Evolutionary conservation across 2,888 invertebrate species (phyloP).

Genomic region (Drosophila setosimentum): DNA sequence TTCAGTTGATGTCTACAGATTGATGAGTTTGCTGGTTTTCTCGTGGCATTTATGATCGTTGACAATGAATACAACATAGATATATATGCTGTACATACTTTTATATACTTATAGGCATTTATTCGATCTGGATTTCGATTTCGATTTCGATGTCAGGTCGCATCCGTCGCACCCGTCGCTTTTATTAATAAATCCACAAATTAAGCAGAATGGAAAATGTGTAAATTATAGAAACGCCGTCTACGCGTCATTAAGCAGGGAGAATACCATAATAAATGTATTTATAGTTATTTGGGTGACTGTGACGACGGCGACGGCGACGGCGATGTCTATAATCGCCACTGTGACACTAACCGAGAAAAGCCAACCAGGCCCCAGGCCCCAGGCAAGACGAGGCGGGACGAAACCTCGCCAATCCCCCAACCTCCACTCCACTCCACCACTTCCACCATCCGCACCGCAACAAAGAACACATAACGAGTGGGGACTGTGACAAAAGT

Average conservation of each 20-base stretch:
- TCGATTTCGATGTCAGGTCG: conserved; percentile 48
- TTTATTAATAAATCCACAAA: conserved; percentile 69
- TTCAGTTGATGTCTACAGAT: conserved; percentile 44
- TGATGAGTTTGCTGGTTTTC: conserved; percentile 45
- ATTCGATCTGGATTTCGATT: conserved; percentile 56
- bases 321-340: conserved; percentile 73
- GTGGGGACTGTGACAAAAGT: conserved; percentile 61
- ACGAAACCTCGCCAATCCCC: neutral
- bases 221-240: conserved; percentile 73
- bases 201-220: conserved; percentile 69
- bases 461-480: conserved; percentile 19
- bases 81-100: neutral
- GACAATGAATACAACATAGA: conserved; percentile 21
- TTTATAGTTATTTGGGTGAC: conserved; percentile 79
- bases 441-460: neutral
- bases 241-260: conserved; percentile 79
- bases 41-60: conserved; percentile 50
- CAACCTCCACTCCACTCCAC: no score
- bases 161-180: conserved; percentile 39
- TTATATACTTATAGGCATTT: conserved; percentile 34
- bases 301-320: conserved; percentile 62
- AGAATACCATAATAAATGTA: conserved; percentile 81
- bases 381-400: conserved; percentile 21
- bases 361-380: conserved; percentile 12
- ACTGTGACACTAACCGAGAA: conserved; percentile 79